Base-by-base conservation (phyloP, 2,113 vertebrate species). In the Hyaena hyaena region DNA sequence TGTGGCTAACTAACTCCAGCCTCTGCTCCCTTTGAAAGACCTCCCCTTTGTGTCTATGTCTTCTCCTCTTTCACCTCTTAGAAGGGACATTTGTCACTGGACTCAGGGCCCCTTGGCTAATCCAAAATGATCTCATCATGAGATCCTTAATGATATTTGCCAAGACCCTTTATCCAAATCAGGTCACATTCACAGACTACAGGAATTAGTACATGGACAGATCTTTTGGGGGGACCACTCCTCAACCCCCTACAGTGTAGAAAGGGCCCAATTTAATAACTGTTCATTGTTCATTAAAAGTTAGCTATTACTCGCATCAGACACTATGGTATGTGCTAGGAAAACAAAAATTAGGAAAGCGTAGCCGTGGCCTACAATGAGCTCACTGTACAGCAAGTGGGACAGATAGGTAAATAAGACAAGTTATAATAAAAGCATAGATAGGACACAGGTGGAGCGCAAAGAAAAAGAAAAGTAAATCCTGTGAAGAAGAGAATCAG, bases 41-140 rank as follows among this genome's bases (percentile, higher is more conserved):
- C 80, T 85, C 50, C 39, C 68, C 69, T 48, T 17, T 28, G 9
- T 24, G 45, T n/a, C 91, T 83, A 50, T 0, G 7, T 73, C 17
- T 73, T 85, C 71, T 58, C 50, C 16, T 93, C 35, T 85, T 82
- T 35, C 24, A 11, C 48, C n/a, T 93, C 74, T 86, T 66, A 43
- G 39, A 93, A 96, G n/a, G n/a, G 80, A 53, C 74, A 82, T 76
- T 11, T 81, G 69, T 66, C 94, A 81, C 7, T 85, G 50, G 76
- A 89, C 48, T 95, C 61, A 68, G 43, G 48, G 24, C 6, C 33
- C 69, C 69, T 21, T 14, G 71, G 83, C 74, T 88, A 91, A 88
- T 81, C 71, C 39, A 87, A 92, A 55, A 63, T 90, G 53, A 97
- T 43, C n/a, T 83, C 87, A 93, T 61, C 33, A 9, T 39, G 39